Conservation (phyloP, 2,888 invertebrate species). For the Hanleya hanleyi region DNA sequence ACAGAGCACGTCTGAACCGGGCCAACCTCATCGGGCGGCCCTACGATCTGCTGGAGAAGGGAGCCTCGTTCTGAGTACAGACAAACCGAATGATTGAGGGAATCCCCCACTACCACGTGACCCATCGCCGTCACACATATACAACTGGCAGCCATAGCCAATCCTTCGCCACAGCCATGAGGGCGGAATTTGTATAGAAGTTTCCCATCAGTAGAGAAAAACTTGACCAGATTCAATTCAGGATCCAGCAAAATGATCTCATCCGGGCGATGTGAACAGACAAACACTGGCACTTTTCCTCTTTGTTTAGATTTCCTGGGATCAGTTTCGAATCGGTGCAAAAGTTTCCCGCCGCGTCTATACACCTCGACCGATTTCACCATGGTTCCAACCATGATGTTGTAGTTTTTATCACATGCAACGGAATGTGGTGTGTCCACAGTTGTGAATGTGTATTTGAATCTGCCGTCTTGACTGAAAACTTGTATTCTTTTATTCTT, state of each 20-base stretch:
- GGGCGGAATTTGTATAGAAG: conserved; percentile 56
- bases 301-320: neutral
- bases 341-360: conserved; percentile 47
- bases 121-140: conserved; percentile 56
- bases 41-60: conserved; percentile 51
- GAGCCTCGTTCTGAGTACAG: conserved; percentile 61
- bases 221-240: conserved; percentile 45
- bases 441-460: conserved; percentile 51
- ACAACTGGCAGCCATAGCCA: conserved; percentile 57
- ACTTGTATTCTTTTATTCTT: conserved; percentile 64
- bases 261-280: conserved; percentile 50
- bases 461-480: conserved; percentile 48
- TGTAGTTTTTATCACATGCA: conserved; percentile 52
- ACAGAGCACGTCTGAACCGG: conserved; percentile 58
- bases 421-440: conserved; percentile 54
- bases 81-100: conserved; percentile 62
- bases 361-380: conserved; percentile 54
- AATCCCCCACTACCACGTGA: conserved; percentile 61
- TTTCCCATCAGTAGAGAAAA: conserved; percentile 55
- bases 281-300: conserved; percentile 37
- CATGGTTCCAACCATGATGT: conserved; percentile 57
- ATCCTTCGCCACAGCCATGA: conserved; percentile 44
- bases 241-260: conserved; percentile 65
- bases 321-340: conserved; percentile 26
- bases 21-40: conserved; percentile 63